phyloP scores from a whole-genome alignment of 2,888 invertebrate genomes.

The Polydrusus pterygomalis region DNA sequence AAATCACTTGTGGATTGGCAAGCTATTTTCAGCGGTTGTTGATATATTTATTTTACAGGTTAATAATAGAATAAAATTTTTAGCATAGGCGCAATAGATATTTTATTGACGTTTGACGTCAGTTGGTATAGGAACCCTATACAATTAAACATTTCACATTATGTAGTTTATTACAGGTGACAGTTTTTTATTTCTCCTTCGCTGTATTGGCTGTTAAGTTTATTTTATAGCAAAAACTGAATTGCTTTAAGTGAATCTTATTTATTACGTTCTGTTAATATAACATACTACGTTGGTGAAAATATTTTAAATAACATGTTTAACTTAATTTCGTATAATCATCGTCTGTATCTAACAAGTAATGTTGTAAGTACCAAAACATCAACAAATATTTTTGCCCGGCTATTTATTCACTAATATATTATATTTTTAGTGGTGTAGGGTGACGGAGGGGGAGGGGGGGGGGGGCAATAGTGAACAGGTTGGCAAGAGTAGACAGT shows the following conservation, averaged over 20 bases:
- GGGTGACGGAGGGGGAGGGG: too few relatives aligned
- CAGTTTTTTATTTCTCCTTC: too few relatives aligned
- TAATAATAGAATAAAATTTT: neutral
- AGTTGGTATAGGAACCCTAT: neutral
- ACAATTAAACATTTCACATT: too few relatives aligned
- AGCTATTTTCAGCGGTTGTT: conserved; percentile 3
- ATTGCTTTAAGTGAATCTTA: neutral
- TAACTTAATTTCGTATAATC: conserved; percentile 30
- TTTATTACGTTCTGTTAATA: neutral
- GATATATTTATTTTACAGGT: conserved; percentile 5
- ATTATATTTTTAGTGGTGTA: too few relatives aligned
- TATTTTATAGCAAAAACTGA: conserved; percentile 6
- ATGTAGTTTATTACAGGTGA: too few relatives aligned
- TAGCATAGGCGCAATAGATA: neutral
- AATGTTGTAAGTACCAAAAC: conserved; percentile 24
- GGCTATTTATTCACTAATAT: too few relatives aligned
- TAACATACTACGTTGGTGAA: neutral
- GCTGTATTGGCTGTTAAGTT: neutral
- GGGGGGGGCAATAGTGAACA: too few relatives aligned
- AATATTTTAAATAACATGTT: conserved; percentile 21
- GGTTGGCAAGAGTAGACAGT: too few relatives aligned
- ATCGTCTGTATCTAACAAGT: conserved; percentile 32
- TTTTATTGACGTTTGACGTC: conserved; percentile 11
- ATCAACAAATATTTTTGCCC: too few relatives aligned
- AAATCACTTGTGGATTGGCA: conserved; percentile 41